Evolutionary conservation across 2,797 vertebrate species (phyloP), one percentile per base, ranked within the genome.

Genomic region (Melanotaenia boesemani): DNA sequence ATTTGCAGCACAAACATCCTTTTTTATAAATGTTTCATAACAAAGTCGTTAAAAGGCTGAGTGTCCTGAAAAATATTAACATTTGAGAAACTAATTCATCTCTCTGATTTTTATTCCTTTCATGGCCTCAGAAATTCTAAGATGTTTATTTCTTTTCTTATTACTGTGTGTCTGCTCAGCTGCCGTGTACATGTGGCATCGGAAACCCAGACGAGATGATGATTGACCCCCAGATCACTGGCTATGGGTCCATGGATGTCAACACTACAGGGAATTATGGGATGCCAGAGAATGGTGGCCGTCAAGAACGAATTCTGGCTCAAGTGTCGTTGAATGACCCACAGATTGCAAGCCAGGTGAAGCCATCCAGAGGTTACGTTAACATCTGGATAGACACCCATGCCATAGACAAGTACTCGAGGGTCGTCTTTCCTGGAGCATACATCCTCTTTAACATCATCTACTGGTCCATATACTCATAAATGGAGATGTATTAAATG

Each of bases 401-500:
- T 0, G 94, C 96, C 68, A 99, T 99, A 82, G 97, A 99, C 93
- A 98, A 97, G 84, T 99, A 99, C 91, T 99, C 97, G 1, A 93
- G 97, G 89, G 82, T 97, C 65, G 94, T 98, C 86, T 99, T 99
- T 79, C 98, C 98, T 39, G 97, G 96, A 65, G 96, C 96, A 1
- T 99, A 97, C 84, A 96, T 97, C 89, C 95, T 98, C 92, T 99
- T 99, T 91, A 99, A 99, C 90, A 95, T 99, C 92, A 95, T 99
- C 93, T 99, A 99, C 84, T 99, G 98, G 98, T 97, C 96, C 87
- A 97, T 98, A 80, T 98, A 99, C 91, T 97, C 94, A 44, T 99
- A 95, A 93, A 77, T 30, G 2, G 5, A 67, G 67, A 73, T 41
- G 39, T 62, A 57, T 44, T 54, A 54, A 63, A 60, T 18, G 37